Conservation (phyloP, 2,797 vertebrate species). For the Scolopax bukidnonensis region DNA sequence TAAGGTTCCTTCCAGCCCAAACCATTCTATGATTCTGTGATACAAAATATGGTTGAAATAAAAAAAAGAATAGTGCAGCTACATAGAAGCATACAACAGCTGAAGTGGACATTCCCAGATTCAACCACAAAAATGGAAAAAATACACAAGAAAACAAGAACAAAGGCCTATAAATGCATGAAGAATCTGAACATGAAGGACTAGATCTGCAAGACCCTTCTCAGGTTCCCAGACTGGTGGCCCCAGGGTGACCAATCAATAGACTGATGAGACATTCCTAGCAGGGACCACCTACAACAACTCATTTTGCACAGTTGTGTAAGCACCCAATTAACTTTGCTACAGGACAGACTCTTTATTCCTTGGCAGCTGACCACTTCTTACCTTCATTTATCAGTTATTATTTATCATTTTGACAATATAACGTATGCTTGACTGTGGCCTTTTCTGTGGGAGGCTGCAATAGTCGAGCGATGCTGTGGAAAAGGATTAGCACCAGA, state of each 20-base stretch:
- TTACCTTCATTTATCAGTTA: background rate
- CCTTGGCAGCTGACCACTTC: background rate
- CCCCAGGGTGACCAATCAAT: background rate
- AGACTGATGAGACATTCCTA: background rate
- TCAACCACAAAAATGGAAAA: background rate
- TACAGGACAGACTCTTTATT: background rate
- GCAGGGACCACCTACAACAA: background rate
- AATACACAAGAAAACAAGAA: background rate
- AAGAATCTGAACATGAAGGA: background rate
- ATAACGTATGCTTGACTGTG: background rate
- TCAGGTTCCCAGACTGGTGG: background rate
- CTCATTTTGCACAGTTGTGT: background rate
- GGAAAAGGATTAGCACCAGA: background rate
- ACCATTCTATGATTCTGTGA: background rate
- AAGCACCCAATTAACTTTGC: background rate
- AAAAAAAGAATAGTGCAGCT: background rate
- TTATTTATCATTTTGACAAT: slow-evolving; percentile 10
- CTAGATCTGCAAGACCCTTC: background rate
- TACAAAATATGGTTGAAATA: background rate
- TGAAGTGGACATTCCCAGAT: background rate
- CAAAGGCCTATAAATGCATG: background rate
- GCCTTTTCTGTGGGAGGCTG: background rate
- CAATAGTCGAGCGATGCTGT: background rate
- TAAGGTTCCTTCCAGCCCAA: background rate
- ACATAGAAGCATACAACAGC: background rate